Percentiles rank a stretch among this genome's conserved stretches.
phyloP scores from a whole-genome alignment of 2,113 vertebrate genomes.

The Seriola aureovittata region DNA sequence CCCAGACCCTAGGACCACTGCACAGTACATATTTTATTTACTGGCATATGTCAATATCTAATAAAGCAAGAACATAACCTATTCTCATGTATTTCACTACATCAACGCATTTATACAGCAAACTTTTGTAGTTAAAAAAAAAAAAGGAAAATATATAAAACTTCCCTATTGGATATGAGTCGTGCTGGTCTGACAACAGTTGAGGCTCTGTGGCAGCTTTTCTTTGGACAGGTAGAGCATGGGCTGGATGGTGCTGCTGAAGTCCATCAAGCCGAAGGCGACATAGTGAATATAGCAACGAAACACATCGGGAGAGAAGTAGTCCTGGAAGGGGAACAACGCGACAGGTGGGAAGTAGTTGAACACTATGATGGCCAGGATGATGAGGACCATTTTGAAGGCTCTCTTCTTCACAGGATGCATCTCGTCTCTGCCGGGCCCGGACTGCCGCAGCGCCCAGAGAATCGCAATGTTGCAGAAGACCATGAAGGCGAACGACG shows the following conservation, averaged over 20 bases:
- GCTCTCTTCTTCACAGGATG: constrained; percentile 86
- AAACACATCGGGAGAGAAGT: constrained; percentile 76
- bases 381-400: constrained; percentile 85
- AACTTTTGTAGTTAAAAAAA: not conserved
- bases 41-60: not conserved
- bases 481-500: constrained; percentile 80
- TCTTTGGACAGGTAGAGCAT: constrained; percentile 83
- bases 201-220: constrained; percentile 40
- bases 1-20: not conserved
- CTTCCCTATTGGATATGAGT: not conserved
- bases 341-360: constrained; percentile 85
- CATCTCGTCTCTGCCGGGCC: constrained; percentile 79
- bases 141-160: not conserved
- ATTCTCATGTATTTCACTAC: not conserved
- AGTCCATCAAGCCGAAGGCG: constrained; percentile 83
- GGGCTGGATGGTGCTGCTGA: constrained; percentile 86
- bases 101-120: not conserved
- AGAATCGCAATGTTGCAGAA: constrained; percentile 84
- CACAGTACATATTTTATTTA: not conserved
- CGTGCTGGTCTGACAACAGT: constrained; percentile 47
- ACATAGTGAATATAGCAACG: constrained; percentile 79
- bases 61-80: not conserved
- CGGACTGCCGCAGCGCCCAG: constrained; percentile 69
- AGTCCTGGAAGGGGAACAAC: constrained; percentile 82
- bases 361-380: constrained; percentile 83